These are phyloP conservation scores for Prietella phreatophila DNA, from an alignment of 2,113 vertebrate genomes.

Conservation along the genomic window DNA sequence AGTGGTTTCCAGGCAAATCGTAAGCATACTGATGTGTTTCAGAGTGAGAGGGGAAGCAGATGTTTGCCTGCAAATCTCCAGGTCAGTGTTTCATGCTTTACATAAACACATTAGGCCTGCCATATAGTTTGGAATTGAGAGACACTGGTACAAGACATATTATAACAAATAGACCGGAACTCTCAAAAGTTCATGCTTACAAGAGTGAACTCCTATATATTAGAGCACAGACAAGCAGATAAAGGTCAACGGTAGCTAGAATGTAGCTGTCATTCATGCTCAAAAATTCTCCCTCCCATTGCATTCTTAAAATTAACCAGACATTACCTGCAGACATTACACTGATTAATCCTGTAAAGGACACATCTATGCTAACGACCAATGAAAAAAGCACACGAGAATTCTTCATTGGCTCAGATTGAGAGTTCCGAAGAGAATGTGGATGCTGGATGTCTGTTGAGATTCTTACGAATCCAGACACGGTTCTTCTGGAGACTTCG, in stretches of 20 bases:
- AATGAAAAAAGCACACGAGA: too few species aligned
- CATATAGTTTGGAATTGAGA: not conserved
- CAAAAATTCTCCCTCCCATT: not conserved
- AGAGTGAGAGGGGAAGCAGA: conserved; percentile 25
- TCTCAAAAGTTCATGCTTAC: not conserved
- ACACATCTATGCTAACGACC: too few species aligned
- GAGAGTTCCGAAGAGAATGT: too few species aligned
- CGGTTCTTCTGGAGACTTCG: too few species aligned
- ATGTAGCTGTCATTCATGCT: not conserved
- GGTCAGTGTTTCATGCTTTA: not conserved
- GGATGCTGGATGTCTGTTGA: too few species aligned
- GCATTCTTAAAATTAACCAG: not conserved
- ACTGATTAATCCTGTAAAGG: too few species aligned
- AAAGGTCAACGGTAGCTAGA: not conserved
- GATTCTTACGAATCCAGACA: too few species aligned
- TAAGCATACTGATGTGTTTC: conserved; percentile 17
- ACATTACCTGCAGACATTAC: too few species aligned
- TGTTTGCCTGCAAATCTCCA: not conserved
- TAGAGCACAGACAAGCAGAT: not conserved
- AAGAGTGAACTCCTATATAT: not conserved
- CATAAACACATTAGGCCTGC: not conserved
- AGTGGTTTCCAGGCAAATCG: conserved; percentile 50
- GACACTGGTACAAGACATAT: not conserved
- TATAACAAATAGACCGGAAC: not conserved
- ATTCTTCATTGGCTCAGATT: too few species aligned